Conservation (phyloP, 2,888 invertebrate genomes). For the Cyclophora punctaria region DNA sequence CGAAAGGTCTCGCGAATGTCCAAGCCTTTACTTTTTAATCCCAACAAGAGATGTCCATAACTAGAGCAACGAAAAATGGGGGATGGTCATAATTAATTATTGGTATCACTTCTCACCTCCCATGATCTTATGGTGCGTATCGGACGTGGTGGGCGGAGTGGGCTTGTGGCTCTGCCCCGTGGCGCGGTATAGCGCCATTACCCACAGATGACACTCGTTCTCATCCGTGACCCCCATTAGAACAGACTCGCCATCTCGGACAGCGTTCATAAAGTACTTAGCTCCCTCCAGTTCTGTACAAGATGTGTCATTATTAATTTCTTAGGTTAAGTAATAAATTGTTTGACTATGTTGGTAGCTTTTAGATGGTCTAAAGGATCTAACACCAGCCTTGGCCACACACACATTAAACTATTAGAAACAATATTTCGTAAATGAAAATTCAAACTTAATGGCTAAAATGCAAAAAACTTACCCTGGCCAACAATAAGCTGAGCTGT, state of each 20-base stretch:
- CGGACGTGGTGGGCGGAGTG: constrained; percentile 91
- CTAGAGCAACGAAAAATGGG: too few relatives aligned
- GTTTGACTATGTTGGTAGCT: too few relatives aligned
- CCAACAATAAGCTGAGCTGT: constrained; percentile 94
- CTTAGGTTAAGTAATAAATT: constrained; percentile 24
- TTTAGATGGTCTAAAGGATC: too few relatives aligned
- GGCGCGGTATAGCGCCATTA: constrained; percentile 99
- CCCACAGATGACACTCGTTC: constrained; percentile 98
- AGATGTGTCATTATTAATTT: constrained; percentile 11
- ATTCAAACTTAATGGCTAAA: too few relatives aligned
- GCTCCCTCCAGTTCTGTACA: constrained; percentile 90
- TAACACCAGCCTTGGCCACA: too few relatives aligned
- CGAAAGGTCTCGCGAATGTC: too few relatives aligned
- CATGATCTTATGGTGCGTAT: constrained; percentile 82
- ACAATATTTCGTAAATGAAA: too few relatives aligned
- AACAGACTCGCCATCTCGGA: constrained; percentile 98
- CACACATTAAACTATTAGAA: too few relatives aligned
- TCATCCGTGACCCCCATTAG: constrained; percentile 97
- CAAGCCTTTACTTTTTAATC: too few relatives aligned
- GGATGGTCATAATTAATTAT: too few relatives aligned
- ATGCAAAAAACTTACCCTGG: constrained; percentile 78
- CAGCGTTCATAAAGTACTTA: constrained; percentile 98
- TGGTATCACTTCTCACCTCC: constrained; percentile 78
- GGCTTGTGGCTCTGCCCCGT: constrained; percentile 99
- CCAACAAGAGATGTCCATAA: too few relatives aligned